Evolutionary conservation across 2,113 vertebrate genomes (phyloP).

Genomic region (Tachycineta bicolor): DNA sequence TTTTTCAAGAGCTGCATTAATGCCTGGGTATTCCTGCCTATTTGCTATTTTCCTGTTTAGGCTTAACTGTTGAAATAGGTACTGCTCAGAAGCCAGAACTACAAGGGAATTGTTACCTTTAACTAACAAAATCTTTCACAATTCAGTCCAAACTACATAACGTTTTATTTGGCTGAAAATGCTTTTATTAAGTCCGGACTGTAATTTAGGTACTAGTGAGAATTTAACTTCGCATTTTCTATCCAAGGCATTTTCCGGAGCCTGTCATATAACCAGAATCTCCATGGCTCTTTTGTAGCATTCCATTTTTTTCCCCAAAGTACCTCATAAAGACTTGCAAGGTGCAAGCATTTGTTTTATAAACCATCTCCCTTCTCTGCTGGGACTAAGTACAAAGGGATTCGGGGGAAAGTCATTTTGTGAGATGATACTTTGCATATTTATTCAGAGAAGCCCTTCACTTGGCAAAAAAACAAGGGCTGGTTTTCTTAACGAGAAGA

Average conservation of each 20-base stretch:
- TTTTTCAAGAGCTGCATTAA: not conserved
- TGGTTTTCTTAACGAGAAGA: conserved; percentile 28
- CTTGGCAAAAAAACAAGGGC: not conserved
- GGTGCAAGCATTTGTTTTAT: not conserved
- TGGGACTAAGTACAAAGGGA: not conserved
- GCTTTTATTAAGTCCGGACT: not conserved
- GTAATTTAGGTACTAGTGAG: not conserved
- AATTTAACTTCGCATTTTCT: not conserved
- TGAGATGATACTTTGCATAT: not conserved
- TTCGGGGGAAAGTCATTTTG: not conserved
- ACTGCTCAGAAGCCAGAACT: not conserved
- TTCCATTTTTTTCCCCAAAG: not conserved
- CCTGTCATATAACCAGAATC: not conserved
- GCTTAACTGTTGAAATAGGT: not conserved
- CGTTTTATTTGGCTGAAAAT: not conserved
- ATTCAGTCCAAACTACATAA: not conserved
- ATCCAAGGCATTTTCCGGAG: not conserved
- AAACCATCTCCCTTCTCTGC: not conserved
- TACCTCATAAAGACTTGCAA: not conserved
- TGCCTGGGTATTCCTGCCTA: not conserved
- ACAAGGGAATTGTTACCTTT: not conserved
- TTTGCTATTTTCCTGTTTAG: not conserved
- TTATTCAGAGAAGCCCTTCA: conserved; percentile 14
- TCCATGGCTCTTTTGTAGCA: not conserved
- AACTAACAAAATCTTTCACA: not conserved